These are phyloP conservation scores for Bombyx mori DNA, from an alignment of 1,140 invertebrate genomes.

Conservation along the genomic window DNA sequence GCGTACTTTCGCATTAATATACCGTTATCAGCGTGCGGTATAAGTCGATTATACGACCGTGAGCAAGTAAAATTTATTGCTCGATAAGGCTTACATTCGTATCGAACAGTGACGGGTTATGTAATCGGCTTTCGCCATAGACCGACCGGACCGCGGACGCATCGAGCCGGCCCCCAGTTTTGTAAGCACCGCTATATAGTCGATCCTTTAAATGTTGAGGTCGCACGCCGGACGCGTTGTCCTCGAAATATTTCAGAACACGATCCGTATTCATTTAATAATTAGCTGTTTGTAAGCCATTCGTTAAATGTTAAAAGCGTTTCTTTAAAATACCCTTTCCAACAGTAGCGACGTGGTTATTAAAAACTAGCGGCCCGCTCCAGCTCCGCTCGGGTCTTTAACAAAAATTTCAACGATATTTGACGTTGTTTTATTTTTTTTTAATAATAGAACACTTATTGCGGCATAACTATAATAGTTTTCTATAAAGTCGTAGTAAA, in stretches of 20 bases:
- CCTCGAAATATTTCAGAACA: constrained; percentile 6
- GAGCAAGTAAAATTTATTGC: constrained; percentile 52
- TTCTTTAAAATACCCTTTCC: too few relatives aligned
- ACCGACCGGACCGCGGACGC: constrained; percentile 13
- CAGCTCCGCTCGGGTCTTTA: too few relatives aligned
- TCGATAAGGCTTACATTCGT: constrained; percentile 35
- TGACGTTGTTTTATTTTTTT: too few relatives aligned
- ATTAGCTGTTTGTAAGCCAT: too few relatives aligned
- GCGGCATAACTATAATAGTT: too few relatives aligned
- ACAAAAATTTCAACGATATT: too few relatives aligned
- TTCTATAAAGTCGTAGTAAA: too few relatives aligned
- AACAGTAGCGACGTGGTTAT: too few relatives aligned
- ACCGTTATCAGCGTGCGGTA: constrained; percentile 30
- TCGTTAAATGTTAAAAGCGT: neutral
- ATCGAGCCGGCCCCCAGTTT: constrained; percentile 25
- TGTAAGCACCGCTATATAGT: constrained; percentile 16
- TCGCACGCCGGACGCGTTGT: constrained; percentile 7
- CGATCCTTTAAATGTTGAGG: constrained; percentile 16
- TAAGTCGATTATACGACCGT: constrained; percentile 45
- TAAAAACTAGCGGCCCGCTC: too few relatives aligned
- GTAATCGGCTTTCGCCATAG: constrained; percentile 27
- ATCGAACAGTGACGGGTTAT: constrained; percentile 24
- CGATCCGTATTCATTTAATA: too few relatives aligned
- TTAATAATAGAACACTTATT: too few relatives aligned
- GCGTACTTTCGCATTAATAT: constrained; percentile 11